Base-by-base conservation (phyloP, 2,113 vertebrate genomes). In the Grammomys dolichurus region DNA sequence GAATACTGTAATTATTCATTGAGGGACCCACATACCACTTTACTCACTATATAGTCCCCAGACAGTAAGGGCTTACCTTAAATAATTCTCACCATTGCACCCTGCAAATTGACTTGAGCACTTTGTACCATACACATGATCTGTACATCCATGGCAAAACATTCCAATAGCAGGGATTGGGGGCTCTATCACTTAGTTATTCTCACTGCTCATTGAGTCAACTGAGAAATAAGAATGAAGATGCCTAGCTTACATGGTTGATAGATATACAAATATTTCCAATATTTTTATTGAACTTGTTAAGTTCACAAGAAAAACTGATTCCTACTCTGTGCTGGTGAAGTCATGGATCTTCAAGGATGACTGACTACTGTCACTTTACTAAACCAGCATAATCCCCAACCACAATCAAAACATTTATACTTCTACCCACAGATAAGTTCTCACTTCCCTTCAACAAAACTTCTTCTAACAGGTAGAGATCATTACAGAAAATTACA, bases 221-320 rank as follows among this genome's bases (percentile, higher is more conserved):
- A 28, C 17, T 91, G 73, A 97, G 91, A 40, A 91, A 67, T 46
- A 22, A 77, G 36, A 86, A 91, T 28, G 3, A 70, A 80, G 67
- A 77, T 31, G 20, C 17, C 36, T 73, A 20, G 5, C 31, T 91
- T 73, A 46, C 19, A 75, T 31, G 8, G 36, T 0, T 89, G 72
- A 73, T 76, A 22, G 63, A 48, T 70, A 86, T 17, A 77, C n/a
- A 97, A 69, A 75, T 14, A 0, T 72, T 5, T 13, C 82, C 33
- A 14, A 51, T 46, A 72, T 86, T 91, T 86, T 90, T 81, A 86
- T 14, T 86, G 36, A 93, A n/a, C 28, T 76, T 36, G 3, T 11
- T 76, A 63, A 17, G 14, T 58, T 7, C 63, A 86, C 76, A 70
- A 65, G 65, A 80, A 93, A 89, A 65, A 7, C 7, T 46, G 75